These are phyloP conservation scores for Piaya cayana DNA, from an alignment of 2,113 vertebrate species.

Conservation along the genomic window DNA sequence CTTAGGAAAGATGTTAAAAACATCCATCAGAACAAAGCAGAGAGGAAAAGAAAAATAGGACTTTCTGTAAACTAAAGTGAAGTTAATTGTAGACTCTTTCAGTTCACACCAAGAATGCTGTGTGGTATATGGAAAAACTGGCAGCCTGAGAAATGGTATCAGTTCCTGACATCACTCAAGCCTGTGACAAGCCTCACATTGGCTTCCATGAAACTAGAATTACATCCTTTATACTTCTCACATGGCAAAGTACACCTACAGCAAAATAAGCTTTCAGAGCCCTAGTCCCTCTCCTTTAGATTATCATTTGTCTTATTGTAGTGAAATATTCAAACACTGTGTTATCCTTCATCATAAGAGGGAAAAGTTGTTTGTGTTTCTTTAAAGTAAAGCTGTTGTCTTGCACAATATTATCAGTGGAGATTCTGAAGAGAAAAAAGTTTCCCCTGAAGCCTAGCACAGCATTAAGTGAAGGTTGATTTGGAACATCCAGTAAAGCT, in stretches of 20 bases:
- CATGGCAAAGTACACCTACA: background rate
- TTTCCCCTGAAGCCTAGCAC: background rate
- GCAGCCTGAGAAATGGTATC: background rate
- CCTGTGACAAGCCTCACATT: background rate
- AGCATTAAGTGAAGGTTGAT: slow-evolving; percentile 45
- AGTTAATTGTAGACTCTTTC: background rate
- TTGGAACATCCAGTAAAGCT: slow-evolving; percentile 58
- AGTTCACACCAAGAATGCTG: background rate
- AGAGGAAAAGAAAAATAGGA: background rate
- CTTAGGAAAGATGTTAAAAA: background rate
- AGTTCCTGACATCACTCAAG: background rate
- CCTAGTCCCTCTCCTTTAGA: background rate
- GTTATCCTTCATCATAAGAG: background rate
- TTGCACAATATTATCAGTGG: background rate
- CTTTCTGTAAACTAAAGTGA: background rate
- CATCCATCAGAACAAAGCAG: background rate
- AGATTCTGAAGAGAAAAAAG: slow-evolving; percentile 52
- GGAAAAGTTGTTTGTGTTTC: slow-evolving; percentile 31
- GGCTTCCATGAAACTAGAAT: background rate
- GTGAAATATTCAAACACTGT: slow-evolving; percentile 32
- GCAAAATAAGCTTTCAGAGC: background rate
- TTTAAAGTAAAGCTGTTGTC: slow-evolving; percentile 59
- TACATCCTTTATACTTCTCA: background rate
- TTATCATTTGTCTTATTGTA: background rate
- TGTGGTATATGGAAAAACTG: background rate